Conservation (phyloP, 2,888 invertebrate genomes). For the Brachycybe producta region DNA sequence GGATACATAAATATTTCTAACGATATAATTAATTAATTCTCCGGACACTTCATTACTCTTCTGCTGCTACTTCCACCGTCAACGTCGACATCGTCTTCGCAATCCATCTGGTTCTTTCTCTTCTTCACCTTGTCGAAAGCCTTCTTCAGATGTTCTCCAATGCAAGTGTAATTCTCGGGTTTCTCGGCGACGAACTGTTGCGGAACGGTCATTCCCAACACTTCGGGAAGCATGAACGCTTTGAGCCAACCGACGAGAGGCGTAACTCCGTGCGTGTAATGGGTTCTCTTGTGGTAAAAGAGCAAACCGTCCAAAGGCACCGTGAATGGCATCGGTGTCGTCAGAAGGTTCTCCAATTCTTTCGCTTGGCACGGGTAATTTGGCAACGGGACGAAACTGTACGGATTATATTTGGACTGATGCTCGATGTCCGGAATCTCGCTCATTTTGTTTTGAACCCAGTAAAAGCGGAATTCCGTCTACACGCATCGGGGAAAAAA, state of each 20-base stretch:
- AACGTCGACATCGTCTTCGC: too few relatives aligned
- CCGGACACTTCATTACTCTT: too few relatives aligned
- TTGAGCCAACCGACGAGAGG: constrained; percentile 88
- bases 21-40: too few relatives aligned
- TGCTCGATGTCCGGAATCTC: constrained; percentile 44
- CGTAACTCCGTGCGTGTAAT: constrained; percentile 63
- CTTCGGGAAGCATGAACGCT: constrained; percentile 72
- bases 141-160: constrained; percentile 20
- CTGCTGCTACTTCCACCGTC: too few relatives aligned
- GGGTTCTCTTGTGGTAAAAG: constrained; percentile 74
- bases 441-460: constrained; percentile 57
- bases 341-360: constrained; percentile 28
- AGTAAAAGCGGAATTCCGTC: constrained; percentile 73
- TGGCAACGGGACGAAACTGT: constrained; percentile 40
- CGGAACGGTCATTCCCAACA: constrained; percentile 42
- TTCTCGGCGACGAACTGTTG: constrained; percentile 23
- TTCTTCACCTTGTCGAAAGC: constrained; percentile 19
- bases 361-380: constrained; percentile 28
- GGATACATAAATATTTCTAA: too few relatives aligned
- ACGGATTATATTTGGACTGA: constrained; percentile 26
- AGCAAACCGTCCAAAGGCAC: constrained; percentile 66
- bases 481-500: too few relatives aligned
- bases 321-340: constrained; percentile 22
- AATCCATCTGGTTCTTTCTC: constrained; percentile 19
- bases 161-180: constrained; percentile 20